Base-by-base conservation (phyloP, 2,113 vertebrate genomes). In the Brachirus orientalis region DNA sequence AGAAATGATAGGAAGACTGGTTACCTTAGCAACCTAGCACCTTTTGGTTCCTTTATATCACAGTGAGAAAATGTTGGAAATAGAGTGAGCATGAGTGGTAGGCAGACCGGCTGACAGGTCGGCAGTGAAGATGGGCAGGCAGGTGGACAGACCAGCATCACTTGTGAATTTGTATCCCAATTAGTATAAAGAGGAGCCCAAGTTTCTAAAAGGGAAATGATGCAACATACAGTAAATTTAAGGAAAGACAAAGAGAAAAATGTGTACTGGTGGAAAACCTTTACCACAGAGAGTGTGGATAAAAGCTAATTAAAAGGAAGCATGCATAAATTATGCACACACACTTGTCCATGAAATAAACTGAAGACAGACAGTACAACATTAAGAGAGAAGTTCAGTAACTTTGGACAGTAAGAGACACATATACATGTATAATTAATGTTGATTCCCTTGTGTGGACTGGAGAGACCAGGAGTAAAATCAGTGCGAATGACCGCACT, bases 11-110 rank as follows among this genome's bases (percentile, higher is more conserved):
- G 68, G 41, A 70, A 66, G 77, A 54, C 53, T 14, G 69, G 89
- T 90, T 86, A 79, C 87, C 87, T 77, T 86, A 84, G 84, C 87
- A 89, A 90, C 89, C 56, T 64, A 63, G 58, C 46, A 76, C 66
- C 72, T 82, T 70, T 77, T 38, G 59, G 57, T 65, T 63, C 13
- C 54, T 84, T 77, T 63, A 55, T 65, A 65, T 64, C 62, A 61
- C 45, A 55, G 77, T 46, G 45, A 85, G 66, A 84, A 78, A 83
- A 79, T 65, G 72, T 55, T 67, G 60, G 68, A 68, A 65, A 75
- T 28, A 58, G 74, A 75, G 60, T 52, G 37, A 67, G 54, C 51
- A 53, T 0, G 4, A 76, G 80, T 22, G 19, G 57, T 0, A 47
- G 77, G 41, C 63, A 37, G 67, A 61, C 35, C 19, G 38, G 43